phyloP scores from a whole-genome alignment of 1,140 invertebrate species.

The Caenorhabditis remanei region DNA sequence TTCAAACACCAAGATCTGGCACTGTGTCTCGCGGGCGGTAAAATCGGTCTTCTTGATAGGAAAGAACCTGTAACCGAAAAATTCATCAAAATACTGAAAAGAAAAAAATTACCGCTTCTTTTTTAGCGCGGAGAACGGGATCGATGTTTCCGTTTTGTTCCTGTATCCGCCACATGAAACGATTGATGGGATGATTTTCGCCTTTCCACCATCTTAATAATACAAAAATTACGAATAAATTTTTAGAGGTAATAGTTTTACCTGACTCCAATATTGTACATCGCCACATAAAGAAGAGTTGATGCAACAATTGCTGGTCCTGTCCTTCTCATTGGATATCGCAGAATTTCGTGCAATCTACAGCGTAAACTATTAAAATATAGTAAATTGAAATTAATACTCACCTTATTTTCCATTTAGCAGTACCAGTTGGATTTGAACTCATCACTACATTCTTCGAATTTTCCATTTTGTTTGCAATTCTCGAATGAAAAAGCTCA shows the following conservation, averaged over 20 bases:
- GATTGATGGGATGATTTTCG: constrained; percentile 13
- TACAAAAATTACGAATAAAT: neutral
- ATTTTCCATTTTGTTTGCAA: constrained; percentile 15
- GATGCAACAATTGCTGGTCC: constrained; percentile 18
- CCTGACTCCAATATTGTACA: constrained; percentile 27
- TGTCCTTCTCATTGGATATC: constrained; percentile 9
- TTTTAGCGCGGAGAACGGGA: constrained; percentile 2
- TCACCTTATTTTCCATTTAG: constrained; percentile 41
- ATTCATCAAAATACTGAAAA: neutral
- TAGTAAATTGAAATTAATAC: neutral
- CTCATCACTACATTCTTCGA: neutral
- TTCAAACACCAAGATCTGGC: constrained; percentile 1
- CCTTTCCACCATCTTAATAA: constrained; percentile 36
- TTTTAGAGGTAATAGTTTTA: neutral
- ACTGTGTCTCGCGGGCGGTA: constrained; percentile 20
- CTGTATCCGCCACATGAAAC: constrained; percentile 40
- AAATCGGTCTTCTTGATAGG: constrained; percentile 29
- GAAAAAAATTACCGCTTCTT: neutral
- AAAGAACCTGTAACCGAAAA: constrained; percentile 17
- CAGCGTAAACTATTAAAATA: neutral
- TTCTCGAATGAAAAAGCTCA: neutral
- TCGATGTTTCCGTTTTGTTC: constrained; percentile 36
- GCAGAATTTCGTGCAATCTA: constrained; percentile 19
- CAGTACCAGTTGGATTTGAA: constrained; percentile 16
- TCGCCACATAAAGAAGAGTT: neutral